These are phyloP conservation scores for Acanthisitta chloris DNA, from an alignment of 2,113 vertebrate genomes.

Conservation along the genomic window DNA sequence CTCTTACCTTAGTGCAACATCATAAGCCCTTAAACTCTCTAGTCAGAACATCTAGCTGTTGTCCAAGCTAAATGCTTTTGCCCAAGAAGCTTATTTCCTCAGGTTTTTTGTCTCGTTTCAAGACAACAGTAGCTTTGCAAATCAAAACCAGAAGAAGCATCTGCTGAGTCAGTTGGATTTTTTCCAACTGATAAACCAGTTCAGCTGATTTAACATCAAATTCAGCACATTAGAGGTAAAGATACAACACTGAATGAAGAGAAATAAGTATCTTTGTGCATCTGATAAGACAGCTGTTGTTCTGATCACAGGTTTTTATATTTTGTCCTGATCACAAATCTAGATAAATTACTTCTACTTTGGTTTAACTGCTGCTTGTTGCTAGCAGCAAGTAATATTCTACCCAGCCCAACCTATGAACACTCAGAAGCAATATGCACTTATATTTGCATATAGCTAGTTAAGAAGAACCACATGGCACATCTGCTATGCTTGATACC, in stretches of 20 bases:
- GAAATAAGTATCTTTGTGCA: not conserved
- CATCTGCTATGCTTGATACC: not conserved
- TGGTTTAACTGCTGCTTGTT: not conserved
- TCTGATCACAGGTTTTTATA: not conserved
- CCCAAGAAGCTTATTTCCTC: not conserved
- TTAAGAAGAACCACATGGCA: constrained; percentile 5
- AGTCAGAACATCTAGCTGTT: not conserved
- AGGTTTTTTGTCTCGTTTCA: not conserved
- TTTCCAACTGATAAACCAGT: not conserved
- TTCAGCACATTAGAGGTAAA: not conserved
- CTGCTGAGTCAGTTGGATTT: not conserved
- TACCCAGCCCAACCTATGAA: not conserved
- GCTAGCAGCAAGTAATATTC: not conserved
- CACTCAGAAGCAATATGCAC: not conserved
- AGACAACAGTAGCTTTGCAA: not conserved
- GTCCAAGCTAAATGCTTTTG: not conserved
- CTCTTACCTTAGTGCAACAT: not conserved
- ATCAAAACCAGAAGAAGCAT: not conserved
- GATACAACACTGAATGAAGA: not conserved
- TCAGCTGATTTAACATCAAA: not conserved
- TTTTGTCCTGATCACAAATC: not conserved
- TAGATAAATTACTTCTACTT: not conserved
- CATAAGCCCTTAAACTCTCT: not conserved
- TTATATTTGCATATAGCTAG: not conserved
- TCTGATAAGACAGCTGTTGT: not conserved